Evolutionary conservation across 2,888 invertebrate genomes (phyloP), one percentile per base, ranked within the genome.

Genomic region (Dusona sp.): DNA sequence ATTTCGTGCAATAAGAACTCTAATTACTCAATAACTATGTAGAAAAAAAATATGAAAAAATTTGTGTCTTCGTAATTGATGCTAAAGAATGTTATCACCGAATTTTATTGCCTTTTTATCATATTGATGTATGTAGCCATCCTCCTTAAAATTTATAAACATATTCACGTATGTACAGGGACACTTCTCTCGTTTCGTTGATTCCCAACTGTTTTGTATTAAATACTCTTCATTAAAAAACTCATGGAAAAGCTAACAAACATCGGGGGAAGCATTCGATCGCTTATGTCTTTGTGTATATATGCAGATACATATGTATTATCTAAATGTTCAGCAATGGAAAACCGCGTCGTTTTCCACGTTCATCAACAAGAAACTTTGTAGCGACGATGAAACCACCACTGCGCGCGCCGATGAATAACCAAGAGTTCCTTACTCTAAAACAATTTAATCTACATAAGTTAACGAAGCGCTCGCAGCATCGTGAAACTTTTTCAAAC

Each of bases 391-490:
- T 25, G 29, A 13, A 61, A 48, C 48, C 45, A 68, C 29, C 19
- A 51, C n/a, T 3, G 42, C 70, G 36, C 85, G 87, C 86, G 89
- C 89, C 38, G 89, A 90, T 90, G 90, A 91, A 90, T 91, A 91
- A 91, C 90, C 91, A 91, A 88, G 87, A 87, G 88, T 82, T 87
- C 74, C 90, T 90, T 1, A n/a, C 91, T 90, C 89, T 88, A 90
- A 89, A 91, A 91, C 90, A 91, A 91, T 91, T 91, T 91, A 90
- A 91, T 91, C 90, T 90, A 88, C 91, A 91, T 91, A 90, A 90
- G 89, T 88, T 88, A 90, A 91, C 89, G 88, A 89, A 90, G 79
- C 42, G 3, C 19, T 70, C 38, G 70, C 80, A 48, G 61, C 33
- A 25, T 13, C 13, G 6, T 13, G 7, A 48, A 78, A 65, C 16